Conservation (phyloP, 92 coral and sea anemone species). For the Phenganax subtilis region DNA sequence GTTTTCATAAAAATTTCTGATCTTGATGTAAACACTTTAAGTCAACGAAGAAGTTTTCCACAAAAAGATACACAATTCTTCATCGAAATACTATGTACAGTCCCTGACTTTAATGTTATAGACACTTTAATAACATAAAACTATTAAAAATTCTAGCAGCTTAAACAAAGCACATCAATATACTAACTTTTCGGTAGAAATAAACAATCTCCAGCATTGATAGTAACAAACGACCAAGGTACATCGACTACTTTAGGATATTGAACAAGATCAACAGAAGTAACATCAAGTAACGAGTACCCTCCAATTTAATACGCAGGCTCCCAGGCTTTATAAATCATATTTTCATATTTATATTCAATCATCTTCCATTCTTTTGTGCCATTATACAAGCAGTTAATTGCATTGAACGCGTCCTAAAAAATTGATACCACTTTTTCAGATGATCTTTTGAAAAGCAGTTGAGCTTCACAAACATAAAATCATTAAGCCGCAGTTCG, state of each 20-base stretch:
- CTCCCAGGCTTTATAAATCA: slow-evolving; percentile 94
- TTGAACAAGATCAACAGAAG: slow-evolving; percentile 62
- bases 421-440: not conserved
- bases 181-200: slow-evolving; percentile 88
- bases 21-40: too few species aligned
- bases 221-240: slow-evolving; percentile 71
- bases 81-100: too few species aligned
- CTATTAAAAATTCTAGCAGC: not conserved
- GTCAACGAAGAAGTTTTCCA: too few species aligned
- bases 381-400: slow-evolving; percentile 86
- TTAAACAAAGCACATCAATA: not conserved
- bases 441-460: not conserved
- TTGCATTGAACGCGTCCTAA: slow-evolving; percentile 85
- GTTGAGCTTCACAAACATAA: not conserved
- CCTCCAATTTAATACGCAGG: slow-evolving; percentile 83
- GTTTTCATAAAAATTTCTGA: too few species aligned
- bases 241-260: slow-evolving; percentile 76
- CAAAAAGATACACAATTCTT: too few species aligned
- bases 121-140: not conserved
- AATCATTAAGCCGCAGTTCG: not conserved
- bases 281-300: slow-evolving; percentile 64
- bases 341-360: slow-evolving; percentile 77
- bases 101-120: not conserved
- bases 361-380: slow-evolving; percentile 93
- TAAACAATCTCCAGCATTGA: slow-evolving; percentile 83